Conservation (phyloP, 2,797 vertebrate genomes). For the Holocentrus rufus region DNA sequence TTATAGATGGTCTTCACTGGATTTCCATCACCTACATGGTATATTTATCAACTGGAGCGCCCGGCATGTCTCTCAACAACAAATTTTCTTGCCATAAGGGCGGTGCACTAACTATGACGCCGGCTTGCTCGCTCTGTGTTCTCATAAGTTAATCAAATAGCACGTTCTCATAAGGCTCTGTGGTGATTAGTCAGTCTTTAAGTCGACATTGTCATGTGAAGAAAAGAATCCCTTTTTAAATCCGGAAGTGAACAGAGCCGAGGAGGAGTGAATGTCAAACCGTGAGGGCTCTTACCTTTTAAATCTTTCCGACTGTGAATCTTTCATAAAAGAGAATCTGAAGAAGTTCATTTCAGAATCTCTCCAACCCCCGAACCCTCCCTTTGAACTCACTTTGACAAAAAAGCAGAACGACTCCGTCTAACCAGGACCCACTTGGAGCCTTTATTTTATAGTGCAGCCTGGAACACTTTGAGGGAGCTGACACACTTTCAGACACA, state of each 20-base stretch:
- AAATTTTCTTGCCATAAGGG: not conserved
- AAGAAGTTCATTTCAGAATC: conserved; percentile 50
- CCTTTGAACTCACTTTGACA: conserved; percentile 54
- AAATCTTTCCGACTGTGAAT: conserved; percentile 56
- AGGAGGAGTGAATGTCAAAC: conserved; percentile 29
- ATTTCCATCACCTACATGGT: too few species aligned
- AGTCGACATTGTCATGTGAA: conserved; percentile 14
- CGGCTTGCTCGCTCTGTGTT: not conserved
- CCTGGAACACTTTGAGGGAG: conserved; percentile 38
- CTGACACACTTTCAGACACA: conserved; percentile 62
- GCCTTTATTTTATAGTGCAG: conserved; percentile 38
- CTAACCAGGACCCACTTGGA: conserved; percentile 43
- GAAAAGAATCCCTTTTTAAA: conserved; percentile 25
- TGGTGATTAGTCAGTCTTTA: conserved; percentile 32
- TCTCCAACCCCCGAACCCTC: conserved; percentile 40
- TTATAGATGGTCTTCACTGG: not conserved
- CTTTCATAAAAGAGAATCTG: conserved; percentile 59
- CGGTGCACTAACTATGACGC: not conserved
- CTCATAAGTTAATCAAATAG: conserved; percentile 16
- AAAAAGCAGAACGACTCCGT: conserved; percentile 44
- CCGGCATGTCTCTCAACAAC: not conserved
- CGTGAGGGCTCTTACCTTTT: conserved; percentile 44
- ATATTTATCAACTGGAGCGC: not conserved
- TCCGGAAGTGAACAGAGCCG: conserved; percentile 25
- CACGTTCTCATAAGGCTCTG: conserved; percentile 2